A percentile compares a stretch with the other conserved stretches of the same genome.
Evolutionary conservation across 1,140 invertebrate genomes (phyloP).

Genomic region (Drosophila neocordata): DNA sequence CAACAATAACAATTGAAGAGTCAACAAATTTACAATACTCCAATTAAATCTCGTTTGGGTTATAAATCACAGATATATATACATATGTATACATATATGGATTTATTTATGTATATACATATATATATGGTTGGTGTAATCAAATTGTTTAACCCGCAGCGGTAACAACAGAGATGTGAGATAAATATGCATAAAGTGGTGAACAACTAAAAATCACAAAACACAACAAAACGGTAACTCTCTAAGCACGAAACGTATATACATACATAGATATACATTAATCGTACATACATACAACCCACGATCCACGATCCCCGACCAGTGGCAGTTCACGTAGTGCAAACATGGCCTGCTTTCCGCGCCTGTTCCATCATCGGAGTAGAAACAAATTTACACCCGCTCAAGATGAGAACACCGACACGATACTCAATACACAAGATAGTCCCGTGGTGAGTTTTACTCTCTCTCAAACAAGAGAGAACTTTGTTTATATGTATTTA

Average conservation of each 20-base stretch:
- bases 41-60: slow-evolving; percentile 49
- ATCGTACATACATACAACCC: not conserved
- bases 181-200: slow-evolving; percentile 33
- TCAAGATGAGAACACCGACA: slow-evolving; percentile 74
- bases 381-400: slow-evolving; percentile 79
- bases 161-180: slow-evolving; percentile 24
- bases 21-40: slow-evolving; percentile 60
- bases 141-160: slow-evolving; percentile 43
- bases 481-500: slow-evolving; percentile 12
- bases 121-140: slow-evolving; percentile 53
- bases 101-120: slow-evolving; percentile 13
- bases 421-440: slow-evolving; percentile 72
- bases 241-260: not conserved
- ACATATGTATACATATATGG: slow-evolving; percentile 17
- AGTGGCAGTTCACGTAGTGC: slow-evolving; percentile 9
- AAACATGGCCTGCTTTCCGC: slow-evolving; percentile 78
- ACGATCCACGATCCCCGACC: not conserved
- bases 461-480: slow-evolving; percentile 17
- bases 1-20: slow-evolving; percentile 59
- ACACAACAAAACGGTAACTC: slow-evolving; percentile 2
- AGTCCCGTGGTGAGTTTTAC: slow-evolving; percentile 75
- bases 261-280: not conserved
- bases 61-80: slow-evolving; percentile 54
- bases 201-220: slow-evolving; percentile 9
- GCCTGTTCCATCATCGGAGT: slow-evolving; percentile 65